Evolutionary conservation across 2,888 invertebrate genomes (phyloP).

Genomic region (Lathronympha strigana): DNA sequence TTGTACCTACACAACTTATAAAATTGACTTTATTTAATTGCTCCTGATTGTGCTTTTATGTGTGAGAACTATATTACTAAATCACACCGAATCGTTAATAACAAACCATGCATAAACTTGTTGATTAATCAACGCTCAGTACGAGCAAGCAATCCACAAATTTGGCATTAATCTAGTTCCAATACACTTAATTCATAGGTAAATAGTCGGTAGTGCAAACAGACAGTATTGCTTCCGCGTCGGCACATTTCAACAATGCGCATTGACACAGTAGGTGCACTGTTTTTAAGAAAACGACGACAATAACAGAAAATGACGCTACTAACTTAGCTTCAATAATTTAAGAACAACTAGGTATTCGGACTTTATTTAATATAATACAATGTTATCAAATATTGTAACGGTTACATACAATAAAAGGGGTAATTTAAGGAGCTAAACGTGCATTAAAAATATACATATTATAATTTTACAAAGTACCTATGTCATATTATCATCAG

Average conservation of each 20-base stretch:
- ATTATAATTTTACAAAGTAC: no score
- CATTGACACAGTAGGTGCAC: not conserved
- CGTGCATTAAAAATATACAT: no score
- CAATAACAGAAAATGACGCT: no score
- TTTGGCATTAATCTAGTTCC: conserved; percentile 31
- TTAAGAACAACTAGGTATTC: no score
- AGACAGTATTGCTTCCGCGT: conserved; percentile 23
- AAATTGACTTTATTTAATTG: no score
- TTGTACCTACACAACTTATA: no score
- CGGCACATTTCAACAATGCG: conserved; percentile 13
- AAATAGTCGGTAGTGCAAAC: conserved; percentile 26
- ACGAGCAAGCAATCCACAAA: conserved; percentile 9
- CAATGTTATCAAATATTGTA: no score
- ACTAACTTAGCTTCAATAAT: no score
- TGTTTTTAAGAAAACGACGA: not conserved
- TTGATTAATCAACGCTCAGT: conserved; percentile 23
- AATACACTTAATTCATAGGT: conserved; percentile 33
- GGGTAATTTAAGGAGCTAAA: no score
- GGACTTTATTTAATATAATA: no score
- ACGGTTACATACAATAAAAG: no score
- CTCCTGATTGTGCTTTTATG: not conserved
- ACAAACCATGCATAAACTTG: conserved; percentile 15
- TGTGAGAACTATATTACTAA: not conserved
- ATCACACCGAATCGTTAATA: not conserved
- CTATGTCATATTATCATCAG: no score